A percentile compares a stretch with the other conserved stretches of the same genome.
Conservation (phyloP, 2,888 invertebrate genomes). For the Vannuccia rotundouncinata region DNA sequence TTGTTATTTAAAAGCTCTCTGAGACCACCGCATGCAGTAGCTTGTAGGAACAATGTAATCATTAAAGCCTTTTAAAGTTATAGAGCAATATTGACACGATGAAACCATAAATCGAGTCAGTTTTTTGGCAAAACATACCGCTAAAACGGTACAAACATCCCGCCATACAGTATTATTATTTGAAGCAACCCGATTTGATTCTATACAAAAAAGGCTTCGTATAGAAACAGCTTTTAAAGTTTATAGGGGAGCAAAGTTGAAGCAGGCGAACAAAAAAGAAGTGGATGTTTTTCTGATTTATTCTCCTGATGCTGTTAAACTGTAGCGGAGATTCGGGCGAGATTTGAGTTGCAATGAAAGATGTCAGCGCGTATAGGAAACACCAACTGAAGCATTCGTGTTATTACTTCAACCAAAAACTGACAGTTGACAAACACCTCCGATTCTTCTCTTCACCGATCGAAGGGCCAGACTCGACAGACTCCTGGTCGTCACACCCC, state of each 20-base stretch:
- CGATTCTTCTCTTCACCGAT: not conserved
- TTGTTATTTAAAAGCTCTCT: not conserved
- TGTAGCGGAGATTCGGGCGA: not conserved
- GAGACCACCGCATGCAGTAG: not conserved
- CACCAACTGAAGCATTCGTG: not conserved
- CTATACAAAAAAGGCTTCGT: too few species aligned
- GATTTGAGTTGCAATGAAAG: not conserved
- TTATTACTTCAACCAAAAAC: not conserved
- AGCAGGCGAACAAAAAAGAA: not conserved
- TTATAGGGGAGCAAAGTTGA: not conserved
- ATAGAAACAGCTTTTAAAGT: too few species aligned
- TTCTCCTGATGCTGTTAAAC: too few species aligned
- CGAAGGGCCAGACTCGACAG: too few species aligned
- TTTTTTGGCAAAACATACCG: not conserved
- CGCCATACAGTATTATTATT: not conserved
- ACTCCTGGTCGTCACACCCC: too few species aligned
- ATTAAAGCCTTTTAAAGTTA: not conserved
- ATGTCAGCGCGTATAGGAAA: not conserved
- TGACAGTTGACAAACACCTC: not conserved
- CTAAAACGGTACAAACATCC: not conserved
- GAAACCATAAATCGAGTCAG: not conserved
- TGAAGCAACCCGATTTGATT: not conserved
- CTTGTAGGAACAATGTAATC: too few species aligned
- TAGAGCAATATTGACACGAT: constrained; percentile 11
- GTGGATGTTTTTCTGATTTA: not conserved